phyloP scores from a whole-genome alignment of 2,888 invertebrate species.

The Hypomecis atomaria region DNA sequence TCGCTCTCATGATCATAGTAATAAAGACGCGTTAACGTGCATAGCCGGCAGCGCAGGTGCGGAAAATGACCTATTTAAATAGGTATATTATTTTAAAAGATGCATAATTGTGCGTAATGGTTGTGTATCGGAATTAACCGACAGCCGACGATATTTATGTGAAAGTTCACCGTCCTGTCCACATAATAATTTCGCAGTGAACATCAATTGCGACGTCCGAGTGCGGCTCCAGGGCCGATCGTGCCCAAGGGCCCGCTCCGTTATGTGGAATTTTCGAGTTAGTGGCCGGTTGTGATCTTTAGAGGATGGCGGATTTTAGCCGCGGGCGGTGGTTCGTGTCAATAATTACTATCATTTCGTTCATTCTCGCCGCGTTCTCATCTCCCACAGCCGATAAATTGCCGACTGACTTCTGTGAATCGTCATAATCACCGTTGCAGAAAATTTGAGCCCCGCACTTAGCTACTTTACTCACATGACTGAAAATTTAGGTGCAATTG shows the following conservation, averaged over 20 bases:
- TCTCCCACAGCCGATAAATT: conserved; percentile 73
- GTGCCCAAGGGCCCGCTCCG: conserved; percentile 70
- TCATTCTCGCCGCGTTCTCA: conserved; percentile 70
- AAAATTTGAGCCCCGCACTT: conserved; percentile 60
- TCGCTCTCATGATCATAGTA: conserved; percentile 36
- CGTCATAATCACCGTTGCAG: conserved; percentile 72
- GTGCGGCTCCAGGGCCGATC: conserved; percentile 57
- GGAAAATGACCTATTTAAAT: conserved; percentile 18
- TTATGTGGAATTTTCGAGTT: conserved; percentile 81
- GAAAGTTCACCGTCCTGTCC: conserved; percentile 53
- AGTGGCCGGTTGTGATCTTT: conserved; percentile 76
- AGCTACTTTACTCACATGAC: conserved; percentile 59
- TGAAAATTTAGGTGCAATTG: conserved; percentile 44
- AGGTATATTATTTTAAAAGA: conserved; percentile 30
- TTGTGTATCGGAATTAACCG: conserved; percentile 10
- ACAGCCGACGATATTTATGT: conserved; percentile 46
- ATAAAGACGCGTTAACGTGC: conserved; percentile 34
- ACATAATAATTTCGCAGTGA: conserved; percentile 59
- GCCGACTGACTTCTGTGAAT: conserved; percentile 76
- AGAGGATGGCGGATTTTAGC: conserved; percentile 63
- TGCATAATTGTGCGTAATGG: conserved; percentile 29
- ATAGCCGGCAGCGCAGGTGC: conserved; percentile 7
- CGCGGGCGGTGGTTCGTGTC: conserved; percentile 74
- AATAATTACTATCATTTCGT: conserved; percentile 83
- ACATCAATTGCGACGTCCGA: conserved; percentile 63